Evolutionary conservation across 2,888 invertebrate genomes (phyloP), one percentile per base, ranked within the genome.

Genomic region (Piscicola geometra): DNA sequence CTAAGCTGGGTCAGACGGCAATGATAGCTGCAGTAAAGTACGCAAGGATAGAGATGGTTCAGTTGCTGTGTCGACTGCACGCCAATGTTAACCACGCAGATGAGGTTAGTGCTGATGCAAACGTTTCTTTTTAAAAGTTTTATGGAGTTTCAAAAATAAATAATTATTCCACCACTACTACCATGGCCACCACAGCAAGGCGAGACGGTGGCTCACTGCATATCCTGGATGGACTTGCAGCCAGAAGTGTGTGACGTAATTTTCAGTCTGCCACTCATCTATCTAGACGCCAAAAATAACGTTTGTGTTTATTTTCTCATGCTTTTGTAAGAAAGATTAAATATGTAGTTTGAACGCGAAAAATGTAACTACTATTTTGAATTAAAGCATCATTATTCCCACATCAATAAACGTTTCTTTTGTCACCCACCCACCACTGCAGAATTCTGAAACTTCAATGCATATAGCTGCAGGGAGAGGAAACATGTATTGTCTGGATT

Each of bases 371-470:
- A n/a, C n/a, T n/a, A n/a, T n/a, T n/a, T n/a, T n/a, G n/a, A n/a
- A n/a, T n/a, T n/a, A n/a, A n/a, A n/a, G n/a, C n/a, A n/a, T n/a
- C n/a, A n/a, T n/a, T n/a, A n/a, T n/a, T n/a, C n/a, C n/a, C n/a
- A n/a, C n/a, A n/a, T n/a, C n/a, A n/a, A n/a, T n/a, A n/a, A n/a
- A n/a, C n/a, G n/a, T n/a, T n/a, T n/a, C n/a, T n/a, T n/a, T n/a
- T n/a, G n/a, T n/a, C n/a, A n/a, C n/a, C n/a, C n/a, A n/a, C n/a
- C n/a, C n/a, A n/a, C n/a, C 5, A n/a, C 36, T 35, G n/a, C 79
- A 88, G 88, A 88, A 88, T 79, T 87, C 86, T 47, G 88, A 88
- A 81, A 87, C 87, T 1, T 86, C 87, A 1, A 82, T 88, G 15
- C 88, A 88, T 80, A 85, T 86, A 79, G 87, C 88, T 1, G 84